phyloP scores from a whole-genome alignment of 23 tunicate species.

The Styela clava region DNA sequence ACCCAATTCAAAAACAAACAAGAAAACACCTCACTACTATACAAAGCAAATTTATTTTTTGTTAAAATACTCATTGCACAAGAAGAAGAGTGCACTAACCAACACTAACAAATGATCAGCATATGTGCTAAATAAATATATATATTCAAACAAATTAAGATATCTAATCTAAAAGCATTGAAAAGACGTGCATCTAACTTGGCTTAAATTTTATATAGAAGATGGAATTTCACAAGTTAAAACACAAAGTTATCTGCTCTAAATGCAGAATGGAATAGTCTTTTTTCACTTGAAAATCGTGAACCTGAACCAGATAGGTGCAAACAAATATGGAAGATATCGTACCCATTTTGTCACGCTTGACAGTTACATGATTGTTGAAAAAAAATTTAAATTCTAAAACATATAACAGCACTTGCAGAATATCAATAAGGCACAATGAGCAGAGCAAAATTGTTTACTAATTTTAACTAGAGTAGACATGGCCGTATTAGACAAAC shows the following conservation, averaged over 20 bases:
- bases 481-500: no score
- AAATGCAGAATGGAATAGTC: no score
- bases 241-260: no score
- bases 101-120: not conserved
- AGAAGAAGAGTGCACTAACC: not conserved
- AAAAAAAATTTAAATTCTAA: no score
- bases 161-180: not conserved
- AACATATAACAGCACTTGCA: not conserved
- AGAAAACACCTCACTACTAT: no score
- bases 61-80: not conserved
- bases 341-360: not conserved
- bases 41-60: not conserved
- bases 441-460: no score
- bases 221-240: no score
- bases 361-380: not conserved
- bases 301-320: not conserved
- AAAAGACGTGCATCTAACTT: no score
- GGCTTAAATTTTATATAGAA: no score
- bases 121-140: not conserved
- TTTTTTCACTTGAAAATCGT: no score
- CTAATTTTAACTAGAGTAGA: no score
- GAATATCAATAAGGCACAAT: not conserved
- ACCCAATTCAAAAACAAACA: no score
- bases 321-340: not conserved
- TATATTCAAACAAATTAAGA: not conserved